phyloP scores from a whole-genome alignment of 1,140 invertebrate genomes.

The Phymorhynchus buccinoides region DNA sequence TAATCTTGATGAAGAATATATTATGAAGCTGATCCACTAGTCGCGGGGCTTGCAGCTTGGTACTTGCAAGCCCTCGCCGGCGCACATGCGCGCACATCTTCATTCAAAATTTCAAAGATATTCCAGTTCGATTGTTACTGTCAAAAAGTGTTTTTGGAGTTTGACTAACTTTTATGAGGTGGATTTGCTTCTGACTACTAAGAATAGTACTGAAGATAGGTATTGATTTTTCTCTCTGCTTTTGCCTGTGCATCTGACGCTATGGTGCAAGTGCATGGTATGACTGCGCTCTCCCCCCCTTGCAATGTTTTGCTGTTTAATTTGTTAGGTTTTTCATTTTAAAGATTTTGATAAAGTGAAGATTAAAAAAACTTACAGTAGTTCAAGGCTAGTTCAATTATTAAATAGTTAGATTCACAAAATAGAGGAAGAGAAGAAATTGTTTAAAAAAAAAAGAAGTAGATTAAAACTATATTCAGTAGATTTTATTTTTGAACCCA shows the following conservation, averaged over 20 bases:
- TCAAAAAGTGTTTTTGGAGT: background rate
- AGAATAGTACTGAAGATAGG: background rate
- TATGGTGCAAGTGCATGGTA: background rate
- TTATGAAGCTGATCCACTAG: conserved; percentile 15
- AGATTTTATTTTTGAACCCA: too few species aligned
- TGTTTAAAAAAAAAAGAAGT: too few species aligned
- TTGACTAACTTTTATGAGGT: conserved; percentile 4
- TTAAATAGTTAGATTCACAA: too few species aligned
- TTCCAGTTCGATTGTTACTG: background rate
- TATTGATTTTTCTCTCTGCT: background rate
- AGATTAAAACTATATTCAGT: too few species aligned
- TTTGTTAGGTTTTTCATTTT: background rate
- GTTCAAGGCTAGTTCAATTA: too few species aligned
- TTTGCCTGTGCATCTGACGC: background rate
- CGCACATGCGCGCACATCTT: background rate
- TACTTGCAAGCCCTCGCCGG: background rate
- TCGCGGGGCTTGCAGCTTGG: background rate
- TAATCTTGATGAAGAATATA: conserved; percentile 32
- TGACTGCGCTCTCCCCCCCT: background rate
- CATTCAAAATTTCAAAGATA: background rate
- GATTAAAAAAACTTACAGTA: too few species aligned
- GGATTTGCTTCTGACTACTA: background rate
- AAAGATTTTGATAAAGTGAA: too few species aligned
- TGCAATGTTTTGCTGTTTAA: background rate
- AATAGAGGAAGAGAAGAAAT: too few species aligned